These are phyloP conservation scores for Macquaria australasica DNA, from an alignment of 2,113 vertebrate genomes.

Conservation along the genomic window DNA sequence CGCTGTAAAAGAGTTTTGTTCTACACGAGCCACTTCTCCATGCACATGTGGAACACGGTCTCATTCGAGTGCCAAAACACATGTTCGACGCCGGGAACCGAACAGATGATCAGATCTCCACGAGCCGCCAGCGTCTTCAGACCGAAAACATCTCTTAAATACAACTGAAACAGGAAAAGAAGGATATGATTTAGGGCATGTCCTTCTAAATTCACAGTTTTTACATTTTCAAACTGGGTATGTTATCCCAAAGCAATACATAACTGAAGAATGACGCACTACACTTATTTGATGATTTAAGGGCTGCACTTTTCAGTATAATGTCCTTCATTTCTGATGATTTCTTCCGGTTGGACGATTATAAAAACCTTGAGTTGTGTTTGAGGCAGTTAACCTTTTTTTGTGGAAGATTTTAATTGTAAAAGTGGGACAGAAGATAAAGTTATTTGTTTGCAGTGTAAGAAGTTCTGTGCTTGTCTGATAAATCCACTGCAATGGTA, in stretches of 20 bases:
- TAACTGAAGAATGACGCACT: background rate
- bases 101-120: conserved; percentile 86
- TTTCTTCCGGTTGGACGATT: too few species aligned
- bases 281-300: background rate
- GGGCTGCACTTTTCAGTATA: background rate
- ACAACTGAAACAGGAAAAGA: conserved; percentile 73
- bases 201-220: background rate
- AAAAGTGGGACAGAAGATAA: background rate
- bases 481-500: background rate
- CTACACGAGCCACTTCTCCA: conserved; percentile 90
- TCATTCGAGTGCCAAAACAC: conserved; percentile 91
- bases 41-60: conserved; percentile 88
- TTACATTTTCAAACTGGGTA: background rate
- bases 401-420: background rate
- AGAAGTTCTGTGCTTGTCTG: background rate
- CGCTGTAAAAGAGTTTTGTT: background rate
- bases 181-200: accelerated
- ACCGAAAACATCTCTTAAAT: conserved; percentile 87
- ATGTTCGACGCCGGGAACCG: conserved; percentile 85
- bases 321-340: background rate
- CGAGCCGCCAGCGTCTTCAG: conserved; percentile 89
- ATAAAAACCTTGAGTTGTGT: background rate
- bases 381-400: background rate
- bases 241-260: background rate
- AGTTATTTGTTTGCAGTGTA: background rate